phyloP scores from a whole-genome alignment of 2,113 vertebrate genomes.

The Philantomba maxwellii region DNA sequence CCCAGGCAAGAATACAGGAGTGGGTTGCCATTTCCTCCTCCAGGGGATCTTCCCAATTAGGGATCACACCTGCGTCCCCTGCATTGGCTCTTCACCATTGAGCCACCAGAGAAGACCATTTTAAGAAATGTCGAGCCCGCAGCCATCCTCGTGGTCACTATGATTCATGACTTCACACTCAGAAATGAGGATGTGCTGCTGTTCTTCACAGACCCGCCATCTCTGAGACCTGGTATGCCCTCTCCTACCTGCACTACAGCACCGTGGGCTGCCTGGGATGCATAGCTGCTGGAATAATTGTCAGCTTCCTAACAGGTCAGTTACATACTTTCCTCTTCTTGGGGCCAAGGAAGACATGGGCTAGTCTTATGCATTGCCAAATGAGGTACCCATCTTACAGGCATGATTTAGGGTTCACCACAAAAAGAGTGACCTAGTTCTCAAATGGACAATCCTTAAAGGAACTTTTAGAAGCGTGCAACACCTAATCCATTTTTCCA shows the following conservation, averaged over 20 bases:
- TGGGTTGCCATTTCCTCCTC: neutral
- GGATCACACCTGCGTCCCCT: neutral
- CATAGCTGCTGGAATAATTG: constrained; percentile 74
- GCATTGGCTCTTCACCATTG: neutral
- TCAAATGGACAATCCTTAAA: neutral
- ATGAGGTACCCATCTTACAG: fast-evolving
- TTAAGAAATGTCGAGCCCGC: neutral
- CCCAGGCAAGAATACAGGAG: neutral
- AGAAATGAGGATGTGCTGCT: neutral
- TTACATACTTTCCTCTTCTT: neutral
- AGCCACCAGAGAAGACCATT: neutral
- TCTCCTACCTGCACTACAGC: constrained; percentile 89
- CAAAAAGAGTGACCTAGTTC: neutral
- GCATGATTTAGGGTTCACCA: neutral
- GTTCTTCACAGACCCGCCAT: constrained; percentile 76
- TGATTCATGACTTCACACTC: neutral
- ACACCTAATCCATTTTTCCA: neutral
- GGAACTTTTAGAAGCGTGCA: fast-evolving
- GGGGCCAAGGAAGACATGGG: neutral
- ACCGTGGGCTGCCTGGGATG: constrained; percentile 82
- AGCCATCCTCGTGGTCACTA: neutral
- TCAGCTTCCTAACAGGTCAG: constrained; percentile 85
- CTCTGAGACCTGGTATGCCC: constrained; percentile 85
- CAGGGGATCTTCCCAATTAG: too few relatives aligned
- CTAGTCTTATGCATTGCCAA: neutral